A percentile compares a stretch with the other conserved stretches of the same genome.
Evolutionary conservation across 2,797 vertebrate genomes (phyloP).

Genomic region (Poecile montanus): DNA sequence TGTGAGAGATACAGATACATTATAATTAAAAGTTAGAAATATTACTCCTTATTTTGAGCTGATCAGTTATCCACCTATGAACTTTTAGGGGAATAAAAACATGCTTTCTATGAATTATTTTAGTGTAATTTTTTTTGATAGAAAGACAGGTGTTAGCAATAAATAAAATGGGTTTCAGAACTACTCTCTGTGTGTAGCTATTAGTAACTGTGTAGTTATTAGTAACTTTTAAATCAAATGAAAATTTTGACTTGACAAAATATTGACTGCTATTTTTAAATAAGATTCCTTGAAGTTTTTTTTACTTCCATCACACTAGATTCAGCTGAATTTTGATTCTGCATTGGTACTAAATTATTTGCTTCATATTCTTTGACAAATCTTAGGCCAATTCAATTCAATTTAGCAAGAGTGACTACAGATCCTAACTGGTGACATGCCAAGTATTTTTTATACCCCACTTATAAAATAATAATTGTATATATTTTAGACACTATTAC

Average conservation of each 20-base stretch:
- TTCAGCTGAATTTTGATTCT: background rate
- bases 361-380: background rate
- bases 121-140: background rate
- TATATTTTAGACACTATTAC: background rate
- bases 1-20: background rate
- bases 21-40: background rate
- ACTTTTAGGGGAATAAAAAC: background rate
- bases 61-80: background rate
- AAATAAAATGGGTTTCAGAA: background rate
- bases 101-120: background rate
- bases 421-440: background rate
- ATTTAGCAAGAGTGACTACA: background rate
- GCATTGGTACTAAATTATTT: background rate
- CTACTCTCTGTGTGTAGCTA: background rate
- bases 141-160: background rate
- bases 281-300: background rate
- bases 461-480: background rate
- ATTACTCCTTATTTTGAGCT: background rate
- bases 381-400: background rate
- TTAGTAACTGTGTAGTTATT: background rate
- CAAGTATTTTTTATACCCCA: background rate
- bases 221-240: background rate
- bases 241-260: no score
- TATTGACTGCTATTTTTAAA: background rate
- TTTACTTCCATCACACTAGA: background rate